Evolutionary conservation across 2,113 vertebrate species (phyloP).

Genomic region (Chloropsis cyanopogon): DNA sequence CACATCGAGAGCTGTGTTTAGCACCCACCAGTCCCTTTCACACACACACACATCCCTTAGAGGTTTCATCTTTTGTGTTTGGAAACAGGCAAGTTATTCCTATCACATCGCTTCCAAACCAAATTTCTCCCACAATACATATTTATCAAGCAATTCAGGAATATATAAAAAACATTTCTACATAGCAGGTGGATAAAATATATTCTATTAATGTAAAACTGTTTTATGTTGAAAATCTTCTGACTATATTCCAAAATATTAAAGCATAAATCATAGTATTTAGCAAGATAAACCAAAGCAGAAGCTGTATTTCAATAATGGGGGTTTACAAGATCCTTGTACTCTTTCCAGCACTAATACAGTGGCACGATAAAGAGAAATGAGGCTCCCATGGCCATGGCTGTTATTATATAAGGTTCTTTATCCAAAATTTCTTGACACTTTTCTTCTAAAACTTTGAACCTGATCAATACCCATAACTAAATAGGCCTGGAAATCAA

Average conservation of each 20-base stretch:
- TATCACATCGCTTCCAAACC: neutral
- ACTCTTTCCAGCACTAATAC: conserved; percentile 17
- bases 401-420: conserved; percentile 35
- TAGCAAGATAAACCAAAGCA: conserved; percentile 62
- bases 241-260: conserved; percentile 55
- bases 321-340: conserved; percentile 25
- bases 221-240: conserved; percentile 55
- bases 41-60: neutral
- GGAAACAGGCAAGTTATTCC: neutral
- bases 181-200: neutral
- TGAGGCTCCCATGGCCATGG: neutral
- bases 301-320: conserved; percentile 65
- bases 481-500: conserved; percentile 69
- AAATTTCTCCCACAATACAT: neutral
- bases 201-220: conserved; percentile 52
- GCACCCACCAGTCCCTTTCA: neutral
- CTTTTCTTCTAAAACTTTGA: conserved; percentile 45
- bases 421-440: conserved; percentile 43
- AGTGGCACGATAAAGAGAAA: conserved; percentile 45
- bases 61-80: neutral
- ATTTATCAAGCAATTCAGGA: conserved; percentile 16
- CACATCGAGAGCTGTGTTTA: neutral
- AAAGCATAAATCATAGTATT: conserved; percentile 68
- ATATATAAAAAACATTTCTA: neutral
- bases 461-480: conserved; percentile 60